A percentile compares a stretch with the other conserved stretches of the same genome.
These are phyloP conservation scores for Sebastes minor DNA, from an alignment of 2,797 vertebrate species.

Conservation along the genomic window DNA sequence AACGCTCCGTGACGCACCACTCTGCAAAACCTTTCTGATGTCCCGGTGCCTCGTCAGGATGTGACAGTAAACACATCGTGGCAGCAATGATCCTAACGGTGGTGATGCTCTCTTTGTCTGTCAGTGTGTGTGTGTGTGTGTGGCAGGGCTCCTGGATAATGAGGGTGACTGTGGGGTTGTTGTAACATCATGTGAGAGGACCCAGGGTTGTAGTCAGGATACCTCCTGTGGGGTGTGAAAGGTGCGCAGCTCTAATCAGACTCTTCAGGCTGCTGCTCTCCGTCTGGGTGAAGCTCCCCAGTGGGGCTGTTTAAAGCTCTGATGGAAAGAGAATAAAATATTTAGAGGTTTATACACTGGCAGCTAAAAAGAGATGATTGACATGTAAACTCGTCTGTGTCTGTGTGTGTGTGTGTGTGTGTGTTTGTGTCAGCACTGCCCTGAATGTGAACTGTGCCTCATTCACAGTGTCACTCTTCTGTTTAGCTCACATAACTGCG, in stretches of 20 bases:
- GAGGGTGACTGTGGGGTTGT: constrained; percentile 49
- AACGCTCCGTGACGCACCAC: not conserved
- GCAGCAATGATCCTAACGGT: not conserved
- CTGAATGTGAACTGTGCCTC: constrained; percentile 41
- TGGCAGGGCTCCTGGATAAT: constrained; percentile 43
- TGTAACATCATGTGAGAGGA: constrained; percentile 27
- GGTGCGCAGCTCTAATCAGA: constrained; percentile 30
- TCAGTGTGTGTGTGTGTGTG: constrained; percentile 3
- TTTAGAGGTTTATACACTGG: constrained; percentile 24
- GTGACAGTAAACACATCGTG: constrained; percentile 23
- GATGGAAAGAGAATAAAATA: constrained; percentile 47
- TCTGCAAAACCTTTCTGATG: constrained; percentile 4
- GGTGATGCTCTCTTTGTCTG: not conserved
- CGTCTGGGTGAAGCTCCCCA: not conserved
- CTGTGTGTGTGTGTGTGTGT: not conserved
- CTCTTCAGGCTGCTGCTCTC: not conserved
- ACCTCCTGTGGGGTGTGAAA: constrained; percentile 16
- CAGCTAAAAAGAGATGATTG: constrained; percentile 27
- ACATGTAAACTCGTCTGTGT: constrained; percentile 1
- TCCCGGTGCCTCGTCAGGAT: not conserved
- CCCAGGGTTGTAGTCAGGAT: constrained; percentile 7
- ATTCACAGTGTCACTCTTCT: not conserved
- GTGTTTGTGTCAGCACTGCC: constrained; percentile 4
- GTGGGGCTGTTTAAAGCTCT: constrained; percentile 12
- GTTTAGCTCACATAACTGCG: not conserved